These are phyloP conservation scores for Spea hammondii DNA, from an alignment of 2,797 vertebrate species.

Conservation along the genomic window DNA sequence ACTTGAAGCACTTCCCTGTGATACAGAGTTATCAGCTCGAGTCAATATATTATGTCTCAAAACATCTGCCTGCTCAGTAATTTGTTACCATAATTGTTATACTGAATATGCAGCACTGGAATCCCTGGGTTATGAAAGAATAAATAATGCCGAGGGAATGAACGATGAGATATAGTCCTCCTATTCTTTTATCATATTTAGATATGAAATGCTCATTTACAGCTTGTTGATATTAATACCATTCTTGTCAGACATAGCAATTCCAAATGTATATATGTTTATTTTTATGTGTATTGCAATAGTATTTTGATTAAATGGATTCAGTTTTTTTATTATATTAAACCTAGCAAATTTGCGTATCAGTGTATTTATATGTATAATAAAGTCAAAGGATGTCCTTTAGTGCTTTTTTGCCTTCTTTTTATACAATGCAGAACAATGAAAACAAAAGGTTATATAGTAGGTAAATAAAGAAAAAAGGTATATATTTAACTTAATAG, in stretches of 20 bases:
- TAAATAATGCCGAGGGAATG: slow-evolving; percentile 11
- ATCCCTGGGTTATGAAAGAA: slow-evolving; percentile 12
- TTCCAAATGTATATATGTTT: background rate
- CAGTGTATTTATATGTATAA: too few relatives aligned
- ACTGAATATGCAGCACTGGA: slow-evolving; percentile 14
- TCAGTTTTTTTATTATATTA: too few relatives aligned
- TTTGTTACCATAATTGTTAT: slow-evolving; percentile 31
- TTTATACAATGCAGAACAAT: too few relatives aligned
- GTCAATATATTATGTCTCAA: slow-evolving; percentile 15
- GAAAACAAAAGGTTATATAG: too few relatives aligned
- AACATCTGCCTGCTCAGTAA: slow-evolving; percentile 27
- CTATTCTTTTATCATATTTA: slow-evolving; percentile 22
- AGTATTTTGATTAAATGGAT: too few relatives aligned
- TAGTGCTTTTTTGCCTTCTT: too few relatives aligned
- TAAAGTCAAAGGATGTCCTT: too few relatives aligned
- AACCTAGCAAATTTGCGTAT: too few relatives aligned
- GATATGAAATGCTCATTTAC: slow-evolving; percentile 30
- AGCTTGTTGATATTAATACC: slow-evolving; percentile 13
- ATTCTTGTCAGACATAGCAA: background rate
- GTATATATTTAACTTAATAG: too few relatives aligned
- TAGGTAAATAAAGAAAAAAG: too few relatives aligned
- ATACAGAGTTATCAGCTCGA: slow-evolving; percentile 4
- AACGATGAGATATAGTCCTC: slow-evolving; percentile 1
- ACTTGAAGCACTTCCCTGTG: background rate
- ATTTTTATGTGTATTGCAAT: too few relatives aligned